Base-by-base conservation (phyloP, 64 coral and sea anemone genomes). In the Trachythela sp. region DNA sequence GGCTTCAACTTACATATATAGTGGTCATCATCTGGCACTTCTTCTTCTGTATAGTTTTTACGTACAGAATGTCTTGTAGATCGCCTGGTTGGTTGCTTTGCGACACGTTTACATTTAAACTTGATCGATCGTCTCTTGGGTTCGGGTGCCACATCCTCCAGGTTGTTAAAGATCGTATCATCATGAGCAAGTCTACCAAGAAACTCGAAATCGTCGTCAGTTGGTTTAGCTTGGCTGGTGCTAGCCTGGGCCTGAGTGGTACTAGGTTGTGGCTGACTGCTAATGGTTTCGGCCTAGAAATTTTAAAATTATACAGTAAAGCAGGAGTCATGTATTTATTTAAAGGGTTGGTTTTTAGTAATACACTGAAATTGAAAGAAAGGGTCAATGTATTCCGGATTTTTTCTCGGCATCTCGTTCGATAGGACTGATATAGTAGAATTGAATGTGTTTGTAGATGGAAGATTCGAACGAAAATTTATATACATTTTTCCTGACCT, bases 21-120 rank as follows among this genome's bases (percentile, higher is more conserved):
- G 33, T 72, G 68, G 29, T 72, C 33, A 72, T n/a, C n/a, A n/a
- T n/a, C n/a, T n/a, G n/a, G n/a, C n/a, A n/a, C 68, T 72, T 72
- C 68, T 35, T 72, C 68, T 72, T 72, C 68, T 14, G 68, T 72
- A 26, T 72, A 72, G 33, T 35, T 31, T 35, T 72, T 72, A 1
- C 68, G 68, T n/a, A 26, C 33, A 20, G 13, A 52, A 72, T 35
- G n/a, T 10, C 68, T 27, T 2, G 68, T 72, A 26, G 68, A 31
- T 22, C 33, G 24, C 26, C n/a, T 27, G 24, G 68, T 31, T 72
- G n/a, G 24, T 72, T 2, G 17, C 68, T 72, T 35, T 31, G 17
- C 33, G 3, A 72, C 18, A 27, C 24, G 17, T 72, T 72, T 72
- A 72, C 33, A 31, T 72, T 35, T 72, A 31, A 72, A 35, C 33